Base-by-base conservation (phyloP, 2,113 vertebrate genomes). In the Paratilapia polleni region DNA sequence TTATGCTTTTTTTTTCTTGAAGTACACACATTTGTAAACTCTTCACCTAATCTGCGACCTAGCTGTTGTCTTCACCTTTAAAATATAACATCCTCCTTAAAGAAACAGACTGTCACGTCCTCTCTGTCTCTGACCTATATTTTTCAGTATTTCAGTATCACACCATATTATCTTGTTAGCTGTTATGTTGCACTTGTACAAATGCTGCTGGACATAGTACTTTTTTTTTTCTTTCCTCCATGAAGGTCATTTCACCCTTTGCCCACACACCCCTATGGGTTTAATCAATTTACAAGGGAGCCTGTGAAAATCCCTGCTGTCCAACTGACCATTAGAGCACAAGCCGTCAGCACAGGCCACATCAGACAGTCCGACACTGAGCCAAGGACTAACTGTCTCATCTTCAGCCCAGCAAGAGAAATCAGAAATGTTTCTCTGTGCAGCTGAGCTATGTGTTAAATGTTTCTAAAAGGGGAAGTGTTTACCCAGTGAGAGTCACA, bases 211-310 rank as follows among this genome's bases (percentile, higher is more conserved):
- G 49, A 54, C 24, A 54, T 52, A 13, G 19, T 1, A 52, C 4
- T 8, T 6, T 73, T 22, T 54, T 54, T 47, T 34, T 26, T 13
- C 49, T 3, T 24, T 15, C 56, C 56, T 8, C 8, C 4, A 24
- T 22, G 22, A 34, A 88, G 70, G 76, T 85, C 26, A 80, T 79
- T 58, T 57, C 17, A 22, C 24, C 28, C 36, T 80, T 82, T 81
- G 38, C 13, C 47, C 19, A 52, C 12, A 83, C 54, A 80, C 75
- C 62, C 60, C 36, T 34, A 24, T 0, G 8, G 49, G 22, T 77
- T 74, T 77, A 49, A 80, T 68, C 47, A 60, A 41, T 81, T 79
- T 41, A 68, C 64, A 31, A 13, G 8, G 9, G 24, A 77, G 41
- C 31, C 22, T 59, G 31, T 84, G 15, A 87, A 86, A 85, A 61